Evolutionary conservation across 2,113 vertebrate species (phyloP).

Genomic region (Garra rufa): DNA sequence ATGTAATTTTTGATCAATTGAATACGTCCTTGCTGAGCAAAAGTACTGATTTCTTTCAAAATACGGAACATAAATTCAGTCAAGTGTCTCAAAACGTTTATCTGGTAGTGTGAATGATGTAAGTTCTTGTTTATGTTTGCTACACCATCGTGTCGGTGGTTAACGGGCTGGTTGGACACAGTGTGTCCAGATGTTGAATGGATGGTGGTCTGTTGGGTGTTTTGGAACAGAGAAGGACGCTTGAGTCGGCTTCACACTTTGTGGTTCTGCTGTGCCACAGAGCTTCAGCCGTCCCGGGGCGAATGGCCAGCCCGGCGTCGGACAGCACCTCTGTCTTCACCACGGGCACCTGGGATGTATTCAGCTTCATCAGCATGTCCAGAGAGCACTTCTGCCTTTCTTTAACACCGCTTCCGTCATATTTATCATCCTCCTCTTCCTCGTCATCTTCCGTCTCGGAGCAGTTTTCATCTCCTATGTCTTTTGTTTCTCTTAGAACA

Average conservation of each 20-base stretch:
- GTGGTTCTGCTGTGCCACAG: constrained; percentile 86
- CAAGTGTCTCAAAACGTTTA: neutral
- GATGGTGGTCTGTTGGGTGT: constrained; percentile 68
- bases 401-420: constrained; percentile 49
- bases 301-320: constrained; percentile 65
- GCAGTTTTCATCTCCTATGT: constrained; percentile 54
- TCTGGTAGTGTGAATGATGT: neutral
- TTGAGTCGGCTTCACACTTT: constrained; percentile 96
- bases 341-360: constrained; percentile 59
- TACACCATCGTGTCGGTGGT: constrained; percentile 59
- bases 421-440: constrained; percentile 63
- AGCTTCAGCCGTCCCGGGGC: constrained; percentile 68
- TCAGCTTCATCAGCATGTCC: constrained; percentile 85
- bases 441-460: constrained; percentile 73
- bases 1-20: neutral
- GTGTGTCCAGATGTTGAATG: constrained; percentile 67
- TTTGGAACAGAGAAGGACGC: constrained; percentile 86
- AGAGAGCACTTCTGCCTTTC: constrained; percentile 83
- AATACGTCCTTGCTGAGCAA: neutral
- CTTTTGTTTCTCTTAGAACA: constrained; percentile 47
- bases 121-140: neutral
- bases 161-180: constrained; percentile 72
- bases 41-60: neutral
- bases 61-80: neutral
- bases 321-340: constrained; percentile 79